Base-by-base conservation (phyloP, 2,113 vertebrate species). In the Ellobius talpinus region DNA sequence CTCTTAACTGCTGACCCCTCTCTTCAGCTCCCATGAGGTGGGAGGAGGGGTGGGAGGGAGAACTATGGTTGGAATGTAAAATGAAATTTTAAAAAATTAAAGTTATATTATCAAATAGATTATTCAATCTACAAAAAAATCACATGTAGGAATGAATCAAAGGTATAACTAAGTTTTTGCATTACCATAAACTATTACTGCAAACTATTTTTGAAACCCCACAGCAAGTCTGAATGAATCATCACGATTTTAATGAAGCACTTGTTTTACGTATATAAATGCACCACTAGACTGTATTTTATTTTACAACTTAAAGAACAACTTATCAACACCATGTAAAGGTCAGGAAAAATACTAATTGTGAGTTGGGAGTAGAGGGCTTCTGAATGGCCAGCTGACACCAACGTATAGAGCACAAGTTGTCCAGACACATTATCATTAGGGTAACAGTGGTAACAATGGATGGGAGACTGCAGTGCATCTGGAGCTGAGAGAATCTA, bases 121-220 rank as follows among this genome's bases (percentile, higher is more conserved):
- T 58, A 58, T 58, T 58, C 55, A 58, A 58, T 58, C 58, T 92
- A 61, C 94, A 95, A 84, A 39, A 96, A 95, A 84, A 39, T 76
- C 13, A 70, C 8, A 92, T 33, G 21, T 26, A 74, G 29, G 47
- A 68, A 84, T 70, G n/a, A 87, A 87, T 84, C 61, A 58, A 55
- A 78, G 36, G 12, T 23, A 77, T 33, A 77, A 90, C 19, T 52
- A n/a, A 79, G 50, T 36, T 36, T 66, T 68, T 42, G 29, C 3
- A 91, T n/a, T 45, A 63, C 21, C 5, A 89, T 90, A 89, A 81
- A 81, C 81, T 58, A 88, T 79, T 74, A 63, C 36, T 61, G 72
- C 73, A 73, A 86, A 79, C 63, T 47, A 47, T 73, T 89, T 93
- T 61, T 63, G 26, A 92, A 95, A 96, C n/a, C 19, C 31, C 39